These are phyloP conservation scores for Junonia oenone DNA, from an alignment of 2,888 invertebrate species.

Conservation along the genomic window DNA sequence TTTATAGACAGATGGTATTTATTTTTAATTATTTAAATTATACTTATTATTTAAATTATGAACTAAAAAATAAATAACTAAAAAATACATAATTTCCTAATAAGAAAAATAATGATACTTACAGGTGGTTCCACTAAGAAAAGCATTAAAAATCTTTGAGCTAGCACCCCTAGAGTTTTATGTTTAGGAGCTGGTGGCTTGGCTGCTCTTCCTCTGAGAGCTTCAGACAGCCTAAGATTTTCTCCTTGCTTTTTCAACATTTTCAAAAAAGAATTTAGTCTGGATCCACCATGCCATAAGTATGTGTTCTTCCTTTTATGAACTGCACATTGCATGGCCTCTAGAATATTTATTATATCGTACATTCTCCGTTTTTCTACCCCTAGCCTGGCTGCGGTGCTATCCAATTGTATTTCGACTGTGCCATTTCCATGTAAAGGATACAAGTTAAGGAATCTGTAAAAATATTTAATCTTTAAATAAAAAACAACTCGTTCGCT, in stretches of 20 bases:
- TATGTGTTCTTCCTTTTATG: constrained; percentile 84
- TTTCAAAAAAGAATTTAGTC: constrained; percentile 78
- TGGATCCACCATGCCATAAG: constrained; percentile 84
- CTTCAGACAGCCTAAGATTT: constrained; percentile 71
- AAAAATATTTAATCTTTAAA: constrained; percentile 24
- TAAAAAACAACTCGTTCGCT: background rate
- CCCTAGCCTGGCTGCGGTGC: constrained; percentile 80
- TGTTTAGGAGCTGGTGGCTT: constrained; percentile 78
- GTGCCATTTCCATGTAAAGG: constrained; percentile 72
- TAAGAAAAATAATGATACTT: too few species aligned
- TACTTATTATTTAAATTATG: too few species aligned
- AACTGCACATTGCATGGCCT: constrained; percentile 85
- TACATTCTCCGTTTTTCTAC: constrained; percentile 85
- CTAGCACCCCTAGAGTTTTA: constrained; percentile 84
- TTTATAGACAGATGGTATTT: too few species aligned
- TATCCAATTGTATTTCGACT: constrained; percentile 81
- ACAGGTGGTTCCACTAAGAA: constrained; percentile 83
- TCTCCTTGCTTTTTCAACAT: constrained; percentile 81
- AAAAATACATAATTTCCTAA: too few species aligned
- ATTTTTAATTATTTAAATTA: too few species aligned
- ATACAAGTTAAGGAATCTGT: constrained; percentile 78
- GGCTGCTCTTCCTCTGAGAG: constrained; percentile 68
- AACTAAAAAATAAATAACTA: too few species aligned
- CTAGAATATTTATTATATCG: constrained; percentile 86
- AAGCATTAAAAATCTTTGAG: constrained; percentile 85